Conservation (phyloP, 2,888 invertebrate genomes). For the Chymomyza fuscimana region DNA sequence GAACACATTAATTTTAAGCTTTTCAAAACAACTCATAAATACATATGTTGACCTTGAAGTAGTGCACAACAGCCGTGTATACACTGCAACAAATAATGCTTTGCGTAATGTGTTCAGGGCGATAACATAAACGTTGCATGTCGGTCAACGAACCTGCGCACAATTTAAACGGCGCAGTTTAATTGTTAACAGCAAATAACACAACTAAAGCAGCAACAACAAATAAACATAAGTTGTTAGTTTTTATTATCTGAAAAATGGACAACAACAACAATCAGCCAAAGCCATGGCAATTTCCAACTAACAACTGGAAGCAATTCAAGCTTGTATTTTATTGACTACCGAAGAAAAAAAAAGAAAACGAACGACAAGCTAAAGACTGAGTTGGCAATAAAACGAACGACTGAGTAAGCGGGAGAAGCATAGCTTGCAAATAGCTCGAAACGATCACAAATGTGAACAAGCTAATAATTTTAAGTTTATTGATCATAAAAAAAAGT, state of each 20-base stretch:
- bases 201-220: constrained; percentile 22
- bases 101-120: constrained; percentile 27
- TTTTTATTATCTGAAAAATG: constrained; percentile 55
- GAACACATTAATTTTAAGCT: not conserved
- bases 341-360: not conserved
- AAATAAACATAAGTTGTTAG: constrained; percentile 52
- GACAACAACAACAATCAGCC: constrained; percentile 28
- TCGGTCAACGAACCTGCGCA: constrained; percentile 57
- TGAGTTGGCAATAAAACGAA: not conserved
- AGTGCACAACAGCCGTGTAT: not conserved
- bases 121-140: constrained; percentile 20
- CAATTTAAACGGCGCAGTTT: not conserved
- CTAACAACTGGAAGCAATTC: constrained; percentile 27
- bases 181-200: constrained; percentile 22
- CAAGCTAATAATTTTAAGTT: not conserved
- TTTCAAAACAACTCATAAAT: not conserved
- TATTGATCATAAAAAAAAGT: not conserved
- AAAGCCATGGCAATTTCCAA: constrained; percentile 37
- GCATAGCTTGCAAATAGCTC: not conserved
- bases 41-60: constrained; percentile 4
- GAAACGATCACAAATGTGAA: not conserved
- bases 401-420: not conserved
- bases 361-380: not conserved
- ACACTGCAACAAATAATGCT: constrained; percentile 5
- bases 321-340: constrained; percentile 4